These are phyloP conservation scores for Aldrovandia affinis DNA, from an alignment of 2,797 vertebrate genomes.

Conservation along the genomic window DNA sequence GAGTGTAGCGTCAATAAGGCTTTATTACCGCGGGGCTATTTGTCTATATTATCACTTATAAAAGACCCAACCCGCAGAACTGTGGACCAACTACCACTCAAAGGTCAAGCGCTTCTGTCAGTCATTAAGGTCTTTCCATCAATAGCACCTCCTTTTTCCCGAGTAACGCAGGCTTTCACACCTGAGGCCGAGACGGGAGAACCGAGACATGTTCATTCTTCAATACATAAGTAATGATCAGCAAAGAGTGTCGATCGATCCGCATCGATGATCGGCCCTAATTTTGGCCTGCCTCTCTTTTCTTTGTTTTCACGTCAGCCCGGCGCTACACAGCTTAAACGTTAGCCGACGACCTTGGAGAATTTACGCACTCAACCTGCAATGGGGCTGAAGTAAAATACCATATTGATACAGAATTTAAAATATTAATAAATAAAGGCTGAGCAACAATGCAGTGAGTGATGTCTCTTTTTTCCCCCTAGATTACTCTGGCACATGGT, in stretches of 20 bases:
- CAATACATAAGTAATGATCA: constrained; percentile 64
- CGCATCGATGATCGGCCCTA: constrained; percentile 50
- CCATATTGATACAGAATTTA: no score
- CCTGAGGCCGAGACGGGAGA: constrained; percentile 37
- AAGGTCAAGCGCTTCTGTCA: constrained; percentile 66
- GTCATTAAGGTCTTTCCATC: constrained; percentile 71
- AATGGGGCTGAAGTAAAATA: no score
- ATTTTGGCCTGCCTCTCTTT: constrained; percentile 49
- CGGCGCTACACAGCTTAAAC: constrained; percentile 19
- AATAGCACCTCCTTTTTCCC: constrained; percentile 67
- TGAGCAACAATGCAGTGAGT: background rate
- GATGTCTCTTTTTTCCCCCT: constrained; percentile 39
- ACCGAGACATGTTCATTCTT: constrained; percentile 50
- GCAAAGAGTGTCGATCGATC: constrained; percentile 62
- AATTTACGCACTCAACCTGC: no score
- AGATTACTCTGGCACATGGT: constrained; percentile 53
- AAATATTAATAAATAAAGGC: no score
- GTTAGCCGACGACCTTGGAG: constrained; percentile 22
- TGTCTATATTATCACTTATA: constrained; percentile 72
- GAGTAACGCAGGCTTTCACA: constrained; percentile 49
- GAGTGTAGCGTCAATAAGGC: constrained; percentile 70
- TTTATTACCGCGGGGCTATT: constrained; percentile 72
- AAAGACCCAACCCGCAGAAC: constrained; percentile 60
- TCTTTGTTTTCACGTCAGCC: constrained; percentile 40
- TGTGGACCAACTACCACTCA: constrained; percentile 55